Base-by-base conservation (phyloP, 2,113 vertebrate genomes). In the Arothron firmamentum region DNA sequence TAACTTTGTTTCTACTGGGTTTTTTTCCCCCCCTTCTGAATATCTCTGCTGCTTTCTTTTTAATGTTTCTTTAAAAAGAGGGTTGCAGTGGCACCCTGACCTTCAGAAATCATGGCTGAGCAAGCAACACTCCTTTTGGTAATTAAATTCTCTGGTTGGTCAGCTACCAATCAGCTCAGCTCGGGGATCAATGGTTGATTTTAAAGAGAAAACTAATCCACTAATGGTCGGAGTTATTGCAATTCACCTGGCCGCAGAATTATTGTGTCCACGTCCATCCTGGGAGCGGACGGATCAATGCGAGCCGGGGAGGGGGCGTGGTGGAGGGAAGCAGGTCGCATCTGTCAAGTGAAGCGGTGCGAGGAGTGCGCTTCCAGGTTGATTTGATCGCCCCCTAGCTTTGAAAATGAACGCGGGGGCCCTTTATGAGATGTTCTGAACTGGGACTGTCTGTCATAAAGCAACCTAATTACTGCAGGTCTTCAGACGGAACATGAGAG, bases 221-320 rank as follows among this genome's bases (percentile, higher is more conserved):
- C 89, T 91, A 91, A 92, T 91, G 90, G 86, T 80, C 81, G 86
- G 87, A 90, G 83, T 88, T 90, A 90, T 90, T 90, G 86, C 85
- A 88, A 88, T 90, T 88, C 88, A 91, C 85, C 88, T 89, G 88
- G 56, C 61, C 57, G 63, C 75, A 73, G 86, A 90, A 88, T 90
- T 89, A 90, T 83, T 81, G 80, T 83, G 78, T 77, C 74, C 74
- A 79, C 68, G 80, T 84, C 81, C 57, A 78, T 80, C 82, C 67
- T 31, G 55, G 70, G 67, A 52, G 53, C 62, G 56, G 45, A 52
- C 16, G 46, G 72, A 88, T 90, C 88, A 77, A 88, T 87, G 85
- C 58, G 1, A 62, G 52, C 48, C 31, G 17, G 47, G 52, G 31
- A 38, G 65, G 63, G 6, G 60, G 52, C 58, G 69, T 6, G 13